Base-by-base conservation (phyloP, 2,113 vertebrate genomes). In the Rhynchomys soricoides region DNA sequence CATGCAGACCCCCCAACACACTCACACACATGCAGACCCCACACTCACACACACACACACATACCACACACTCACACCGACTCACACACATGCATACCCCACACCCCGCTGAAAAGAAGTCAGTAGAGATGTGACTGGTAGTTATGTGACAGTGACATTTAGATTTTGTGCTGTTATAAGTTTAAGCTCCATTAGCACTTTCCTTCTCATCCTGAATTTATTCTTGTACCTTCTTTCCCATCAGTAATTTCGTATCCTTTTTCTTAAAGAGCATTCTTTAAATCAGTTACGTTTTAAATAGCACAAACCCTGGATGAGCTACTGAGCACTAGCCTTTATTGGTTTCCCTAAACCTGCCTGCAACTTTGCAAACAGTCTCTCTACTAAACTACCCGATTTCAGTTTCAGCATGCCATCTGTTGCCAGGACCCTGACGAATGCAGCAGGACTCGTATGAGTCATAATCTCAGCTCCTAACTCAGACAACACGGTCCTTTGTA, bases 151-250 rank as follows among this genome's bases (percentile, higher is more conserved):
- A 26, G 34, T 93, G 24, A 62, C 62, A 45, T 62, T 88, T 95
- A 94, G 90, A 68, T 87, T 91, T 96, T 93, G 45, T 91, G 91
- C 57, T 73, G 16, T 89, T 93, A 71, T 91, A 92, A 89, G 71
- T 92, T 93, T 91, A 73, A 94, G 85, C 81, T 93, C 89, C 75
- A 24, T 57, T 81, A 75, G 89, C 86, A 16, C 15, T 86, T 95
- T 86, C 74, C 95, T 97, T 92, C 79, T 82, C 68, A 68, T 92
- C 91, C 40, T 62, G 78, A 88, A 92, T 87, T 90, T 52, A 90
- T 79, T 93, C 68, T 92, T 85, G 45, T 50, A 55, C 37, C 50
- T 90, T 55, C 21, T 92, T 92, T 87, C 64, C 9, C 45, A 74
- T 62, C 40, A 94, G 40, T 55, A 48, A 68, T 66, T 92, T 93